Percentiles rank a stretch among this genome's conserved stretches.
These are phyloP conservation scores for Notocelia uddmanniana DNA, from an alignment of 2,888 invertebrate genomes.

Conservation along the genomic window DNA sequence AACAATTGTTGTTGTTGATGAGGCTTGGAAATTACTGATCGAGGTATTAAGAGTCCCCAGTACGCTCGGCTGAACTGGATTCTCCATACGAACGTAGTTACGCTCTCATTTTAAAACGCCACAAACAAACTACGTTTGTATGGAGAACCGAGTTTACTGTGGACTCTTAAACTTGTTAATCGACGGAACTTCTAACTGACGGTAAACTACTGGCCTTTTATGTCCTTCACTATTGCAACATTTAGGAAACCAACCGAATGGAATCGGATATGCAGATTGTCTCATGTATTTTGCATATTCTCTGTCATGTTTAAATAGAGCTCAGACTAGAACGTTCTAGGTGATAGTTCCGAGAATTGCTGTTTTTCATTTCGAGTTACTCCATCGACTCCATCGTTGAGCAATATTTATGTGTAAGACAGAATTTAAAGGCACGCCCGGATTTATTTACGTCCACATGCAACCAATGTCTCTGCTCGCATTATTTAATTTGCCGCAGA, in stretches of 20 bases:
- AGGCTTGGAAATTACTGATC: not conserved
- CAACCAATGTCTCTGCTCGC: not conserved
- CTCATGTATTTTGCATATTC: not conserved
- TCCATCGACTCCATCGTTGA: not conserved
- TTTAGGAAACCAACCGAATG: not conserved
- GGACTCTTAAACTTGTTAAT: not conserved
- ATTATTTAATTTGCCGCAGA: constrained; percentile 21
- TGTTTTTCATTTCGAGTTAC: not conserved
- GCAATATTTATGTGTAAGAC: constrained; percentile 14
- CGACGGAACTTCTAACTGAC: not conserved
- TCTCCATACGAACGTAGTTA: too few relatives aligned
- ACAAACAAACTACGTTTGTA: too few relatives aligned
- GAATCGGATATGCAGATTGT: not conserved
- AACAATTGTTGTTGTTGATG: not conserved
- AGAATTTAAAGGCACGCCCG: constrained; percentile 16
- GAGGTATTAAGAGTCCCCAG: too few relatives aligned
- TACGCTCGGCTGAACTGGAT: too few relatives aligned
- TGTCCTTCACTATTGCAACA: not conserved
- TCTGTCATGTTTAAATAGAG: not conserved
- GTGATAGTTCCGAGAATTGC: not conserved
- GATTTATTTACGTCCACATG: constrained; percentile 27
- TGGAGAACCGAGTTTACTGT: too few relatives aligned
- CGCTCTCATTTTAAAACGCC: too few relatives aligned
- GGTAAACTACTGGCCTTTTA: not conserved
- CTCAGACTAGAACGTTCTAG: not conserved